A percentile compares a stretch with the other conserved stretches of the same genome.
Conservation (phyloP, 1,140 invertebrate genomes). For the Propsilocerus akamusi region DNA sequence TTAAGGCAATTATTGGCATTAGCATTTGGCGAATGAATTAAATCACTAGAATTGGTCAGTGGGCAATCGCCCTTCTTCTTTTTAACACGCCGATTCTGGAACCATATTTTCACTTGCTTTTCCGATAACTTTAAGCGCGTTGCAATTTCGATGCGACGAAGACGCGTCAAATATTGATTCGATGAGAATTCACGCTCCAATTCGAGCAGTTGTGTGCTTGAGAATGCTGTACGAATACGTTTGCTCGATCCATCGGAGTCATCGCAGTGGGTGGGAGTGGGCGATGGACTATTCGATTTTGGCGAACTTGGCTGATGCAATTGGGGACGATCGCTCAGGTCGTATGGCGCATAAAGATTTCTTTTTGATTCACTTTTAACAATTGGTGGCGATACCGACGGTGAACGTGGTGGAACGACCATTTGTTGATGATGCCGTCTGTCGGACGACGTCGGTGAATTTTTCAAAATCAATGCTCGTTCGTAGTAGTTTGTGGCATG, state of each 20-base stretch:
- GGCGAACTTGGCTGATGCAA: not conserved
- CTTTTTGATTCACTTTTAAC: conserved; percentile 13
- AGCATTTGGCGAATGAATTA: not conserved
- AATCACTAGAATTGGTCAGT: too few species aligned
- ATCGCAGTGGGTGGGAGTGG: conserved; percentile 27
- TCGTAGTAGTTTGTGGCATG: not conserved
- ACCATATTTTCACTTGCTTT: conserved; percentile 91
- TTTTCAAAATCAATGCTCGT: conserved; percentile 6
- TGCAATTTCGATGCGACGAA: conserved; percentile 81
- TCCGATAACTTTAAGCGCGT: conserved; percentile 72
- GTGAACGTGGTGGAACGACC: conserved; percentile 13
- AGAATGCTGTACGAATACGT: conserved; percentile 79
- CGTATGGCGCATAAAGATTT: conserved; percentile 23
- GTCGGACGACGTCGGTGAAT: conserved; percentile 12
- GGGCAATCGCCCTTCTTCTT: conserved; percentile 67
- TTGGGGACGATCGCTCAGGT: conserved; percentile 34
- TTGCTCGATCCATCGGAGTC: conserved; percentile 40
- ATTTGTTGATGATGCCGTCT: not conserved
- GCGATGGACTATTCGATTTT: conserved; percentile 18
- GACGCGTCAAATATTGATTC: conserved; percentile 77
- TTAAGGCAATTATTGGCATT: too few species aligned
- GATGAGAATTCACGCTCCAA: conserved; percentile 79
- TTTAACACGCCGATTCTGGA: conserved; percentile 80
- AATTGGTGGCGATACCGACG: conserved; percentile 22
- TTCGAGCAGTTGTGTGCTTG: conserved; percentile 76